Base-by-base conservation (phyloP, 2,888 invertebrate species). In the Ormyrus nitidulus region DNA sequence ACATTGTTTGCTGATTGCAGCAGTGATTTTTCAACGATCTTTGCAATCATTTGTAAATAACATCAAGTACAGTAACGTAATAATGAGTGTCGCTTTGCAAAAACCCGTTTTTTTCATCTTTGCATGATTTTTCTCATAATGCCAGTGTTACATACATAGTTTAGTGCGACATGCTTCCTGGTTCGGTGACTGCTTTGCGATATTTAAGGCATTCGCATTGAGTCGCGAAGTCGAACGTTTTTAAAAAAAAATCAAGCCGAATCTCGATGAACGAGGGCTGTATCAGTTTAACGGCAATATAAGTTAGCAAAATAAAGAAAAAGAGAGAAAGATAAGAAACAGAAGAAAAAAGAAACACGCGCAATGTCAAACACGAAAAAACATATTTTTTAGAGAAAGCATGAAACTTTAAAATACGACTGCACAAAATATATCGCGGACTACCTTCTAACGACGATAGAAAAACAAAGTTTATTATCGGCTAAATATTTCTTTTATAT, bases 401-500 rank as follows among this genome's bases (percentile, higher is more conserved):
- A 79, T 68, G 46, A 61, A 68, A 72, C 65, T 56, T 68, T 68
- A 7, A 58, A 73, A 74, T 69, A 74, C 68, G 77, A 81, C 77
- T 85, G 85, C 85, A 86, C 85, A 87, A 85, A 81, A 85, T 83
- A 83, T 83, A 86, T 86, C 86, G 86, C 85, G 87, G 68, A 86
- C 86, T 87, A 86, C 83, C 86, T 87, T 86, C 83, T 85, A 83
- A 72, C 51, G 44, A 78, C 53, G 61, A 70, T 77, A 46, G 34
- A 72, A 58, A 79, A 65, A 53, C 58, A 44, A 74, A 75, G 48
- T 70, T 74, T 65, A 74, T 64, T 58, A 70, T 73, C 69, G 69
- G 69, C 84, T 84, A 84, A 86, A 86, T 85, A 86, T 86, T 87
- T 86, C 85, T 86, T 76, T 86, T 34, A 34, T 34, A 34, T 34